Percentiles rank a stretch among this genome's conserved stretches.
Conservation (phyloP, 2,797 vertebrate species). For the Sitta carolinensis region DNA sequence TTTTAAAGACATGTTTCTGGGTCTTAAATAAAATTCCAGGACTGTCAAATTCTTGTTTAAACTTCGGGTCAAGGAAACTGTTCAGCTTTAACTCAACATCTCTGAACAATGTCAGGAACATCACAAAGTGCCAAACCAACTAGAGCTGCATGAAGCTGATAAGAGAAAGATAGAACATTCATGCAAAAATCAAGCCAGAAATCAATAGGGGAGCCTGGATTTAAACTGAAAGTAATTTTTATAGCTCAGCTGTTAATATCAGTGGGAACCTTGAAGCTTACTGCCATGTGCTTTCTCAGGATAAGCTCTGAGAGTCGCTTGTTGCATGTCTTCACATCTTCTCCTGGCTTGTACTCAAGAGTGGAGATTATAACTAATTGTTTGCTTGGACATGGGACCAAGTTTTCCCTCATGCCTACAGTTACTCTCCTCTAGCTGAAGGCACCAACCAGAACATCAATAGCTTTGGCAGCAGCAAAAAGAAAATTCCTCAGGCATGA, state of each 20-base stretch:
- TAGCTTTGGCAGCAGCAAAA: not conserved
- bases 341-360: slow-evolving; percentile 42
- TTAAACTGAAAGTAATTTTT: slow-evolving; percentile 64
- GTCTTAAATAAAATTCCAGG: slow-evolving; percentile 27
- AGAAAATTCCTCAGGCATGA: not conserved
- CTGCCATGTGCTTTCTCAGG: slow-evolving; percentile 7
- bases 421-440: not conserved
- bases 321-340: slow-evolving; percentile 26
- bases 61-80: slow-evolving; percentile 32
- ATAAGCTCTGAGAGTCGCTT: not conserved
- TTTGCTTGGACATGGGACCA: slow-evolving; percentile 9
- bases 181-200: slow-evolving; percentile 59
- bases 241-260: slow-evolving; percentile 50
- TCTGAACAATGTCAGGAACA: slow-evolving; percentile 66
- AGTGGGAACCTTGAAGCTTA: slow-evolving; percentile 47
- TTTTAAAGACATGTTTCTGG: not conserved
- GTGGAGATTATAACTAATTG: slow-evolving; percentile 19
- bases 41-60: slow-evolving; percentile 51
- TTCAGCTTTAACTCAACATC: slow-evolving; percentile 52
- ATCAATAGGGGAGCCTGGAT: slow-evolving; percentile 51
- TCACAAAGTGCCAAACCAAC: slow-evolving; percentile 51
- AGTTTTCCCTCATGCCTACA: not conserved
- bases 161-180: slow-evolving; percentile 70
- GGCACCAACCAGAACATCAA: not conserved
- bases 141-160: slow-evolving; percentile 73